Base-by-base conservation (phyloP, 2,113 vertebrate species). In the Oreochromis aureus region DNA sequence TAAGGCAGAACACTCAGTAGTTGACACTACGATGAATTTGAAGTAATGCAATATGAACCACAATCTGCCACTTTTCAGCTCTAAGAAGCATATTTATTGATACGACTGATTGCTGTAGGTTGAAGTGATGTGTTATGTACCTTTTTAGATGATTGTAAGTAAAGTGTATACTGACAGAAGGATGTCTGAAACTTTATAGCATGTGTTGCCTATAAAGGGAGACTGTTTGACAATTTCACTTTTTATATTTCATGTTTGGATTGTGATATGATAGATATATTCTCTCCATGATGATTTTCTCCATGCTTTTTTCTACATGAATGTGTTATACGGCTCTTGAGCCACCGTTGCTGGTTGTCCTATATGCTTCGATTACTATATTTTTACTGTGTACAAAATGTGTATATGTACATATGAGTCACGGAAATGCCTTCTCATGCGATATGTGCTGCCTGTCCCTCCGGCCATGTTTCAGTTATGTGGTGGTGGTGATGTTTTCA, bases 351-450 rank as follows among this genome's bases (percentile, higher is more conserved):
- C 94, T 93, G 93, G 92, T 94, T 88, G 88, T 94, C 80, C 81
- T 89, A 85, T 92, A 92, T 93, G 93, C 93, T 95, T 96, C 89
- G 82, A 94, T 86, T 53, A 92, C 92, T 96, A 96, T 96, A 95
- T 96, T 97, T 96, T 94, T 96, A 96, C 89, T 91, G 89, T 96
- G 94, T 96, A 95, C 95, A 95, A 95, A 96, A 91, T 96, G 92
- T 96, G 90, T 93, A 94, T 95, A 92, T 96, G 96, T 96, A 96
- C 90, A 96, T 96, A 96, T 55, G 83, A 94, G 95, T 96, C 96
- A 97, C 96, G 73, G 91, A 96, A 97, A 96, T 96, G 96, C 96
- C 96, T 96, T 96, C 87, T 96, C 94, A 93, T 95, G 90, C 92
- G 86, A 94, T 92, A 92, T 95, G 93, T 93, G 92, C 95, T 93